Evolutionary conservation across 2,888 invertebrate genomes (phyloP).

Genomic region (Cantharis rustica): DNA sequence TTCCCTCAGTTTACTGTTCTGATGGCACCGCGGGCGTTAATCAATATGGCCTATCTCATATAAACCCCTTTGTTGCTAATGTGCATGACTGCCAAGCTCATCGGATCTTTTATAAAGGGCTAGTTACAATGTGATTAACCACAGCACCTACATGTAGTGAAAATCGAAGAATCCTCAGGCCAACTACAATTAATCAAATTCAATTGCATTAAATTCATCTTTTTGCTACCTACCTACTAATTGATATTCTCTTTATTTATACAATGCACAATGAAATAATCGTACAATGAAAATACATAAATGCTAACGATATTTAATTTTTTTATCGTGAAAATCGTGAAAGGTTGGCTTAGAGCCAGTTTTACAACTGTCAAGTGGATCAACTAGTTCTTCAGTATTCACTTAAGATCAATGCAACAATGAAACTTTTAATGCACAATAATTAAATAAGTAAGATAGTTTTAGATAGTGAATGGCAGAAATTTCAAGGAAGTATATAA

Average conservation of each 20-base stretch:
- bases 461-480: neutral
- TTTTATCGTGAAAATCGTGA: neutral
- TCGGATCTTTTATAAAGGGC: slow-evolving; percentile 27
- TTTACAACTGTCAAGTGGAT: neutral
- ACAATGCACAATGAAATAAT: neutral
- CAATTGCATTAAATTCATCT: neutral
- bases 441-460: no score
- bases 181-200: slow-evolving; percentile 11
- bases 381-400: neutral
- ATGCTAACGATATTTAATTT: neutral
- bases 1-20: slow-evolving; percentile 32
- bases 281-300: neutral
- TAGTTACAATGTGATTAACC: slow-evolving; percentile 28
- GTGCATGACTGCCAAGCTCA: slow-evolving; percentile 27
- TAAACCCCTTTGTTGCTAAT: slow-evolving; percentile 32
- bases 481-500: neutral
- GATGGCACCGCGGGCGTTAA: slow-evolving; percentile 33
- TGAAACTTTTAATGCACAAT: neutral
- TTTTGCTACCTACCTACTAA: neutral
- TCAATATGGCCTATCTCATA: slow-evolving; percentile 32
- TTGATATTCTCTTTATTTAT: neutral
- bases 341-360: neutral
- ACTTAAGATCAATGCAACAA: neutral
- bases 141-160: slow-evolving; percentile 10
- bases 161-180: slow-evolving; percentile 18